phyloP scores from a whole-genome alignment of 2,113 vertebrate genomes.

The Sinocyclocheilus rhinocerous region DNA sequence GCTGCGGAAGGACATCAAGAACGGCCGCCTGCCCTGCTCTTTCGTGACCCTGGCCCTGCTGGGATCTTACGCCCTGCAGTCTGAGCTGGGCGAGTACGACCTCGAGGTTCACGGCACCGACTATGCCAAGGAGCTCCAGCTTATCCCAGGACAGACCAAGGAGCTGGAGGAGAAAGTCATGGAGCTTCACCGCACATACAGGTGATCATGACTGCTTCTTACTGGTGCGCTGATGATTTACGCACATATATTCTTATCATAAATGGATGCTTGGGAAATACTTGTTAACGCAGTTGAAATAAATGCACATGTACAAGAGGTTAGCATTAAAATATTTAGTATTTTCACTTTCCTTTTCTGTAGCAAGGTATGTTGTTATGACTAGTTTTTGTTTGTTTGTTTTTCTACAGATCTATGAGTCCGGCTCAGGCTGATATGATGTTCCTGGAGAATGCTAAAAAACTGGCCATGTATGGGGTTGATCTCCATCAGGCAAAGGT shows the following conservation, averaged over 20 bases:
- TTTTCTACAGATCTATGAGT: conserved; percentile 85
- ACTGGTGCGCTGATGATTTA: too few species aligned
- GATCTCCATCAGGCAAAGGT: conserved; percentile 98
- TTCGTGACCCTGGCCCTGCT: conserved; percentile 94
- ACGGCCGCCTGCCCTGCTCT: conserved; percentile 89
- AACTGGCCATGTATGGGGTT: conserved; percentile 97
- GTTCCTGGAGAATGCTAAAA: conserved; percentile 99
- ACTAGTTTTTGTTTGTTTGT: not conserved
- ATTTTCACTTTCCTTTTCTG: too few species aligned
- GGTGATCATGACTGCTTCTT: conserved; percentile 67
- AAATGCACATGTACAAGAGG: too few species aligned
- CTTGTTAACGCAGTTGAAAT: not conserved
- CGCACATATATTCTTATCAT: too few species aligned
- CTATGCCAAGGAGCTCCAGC: conserved; percentile 88
- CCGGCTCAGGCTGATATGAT: conserved; percentile 96
- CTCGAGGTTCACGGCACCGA: conserved; percentile 83
- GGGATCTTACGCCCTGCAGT: conserved; percentile 95
- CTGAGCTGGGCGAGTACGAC: conserved; percentile 94
- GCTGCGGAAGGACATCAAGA: conserved; percentile 91
- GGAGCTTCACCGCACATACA: conserved; percentile 94
- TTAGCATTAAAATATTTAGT: too few species aligned
- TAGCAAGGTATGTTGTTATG: not conserved
- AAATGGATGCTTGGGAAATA: not conserved
- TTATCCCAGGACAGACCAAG: conserved; percentile 91
- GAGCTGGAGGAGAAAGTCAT: conserved; percentile 96